phyloP scores from a whole-genome alignment of 2,888 invertebrate genomes.

The Dasypolia templi region DNA sequence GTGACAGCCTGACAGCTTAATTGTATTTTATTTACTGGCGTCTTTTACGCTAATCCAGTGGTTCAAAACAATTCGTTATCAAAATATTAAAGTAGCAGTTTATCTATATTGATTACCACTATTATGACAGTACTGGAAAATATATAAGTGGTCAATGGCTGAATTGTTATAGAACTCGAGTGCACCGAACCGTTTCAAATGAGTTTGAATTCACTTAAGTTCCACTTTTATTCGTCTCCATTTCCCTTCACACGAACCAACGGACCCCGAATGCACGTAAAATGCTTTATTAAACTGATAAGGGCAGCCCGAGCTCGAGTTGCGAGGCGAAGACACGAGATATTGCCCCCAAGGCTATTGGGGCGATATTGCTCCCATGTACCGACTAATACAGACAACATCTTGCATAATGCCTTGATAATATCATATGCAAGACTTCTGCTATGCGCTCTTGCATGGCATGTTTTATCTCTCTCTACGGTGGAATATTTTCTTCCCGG shows the following conservation, averaged over 20 bases:
- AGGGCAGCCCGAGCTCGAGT: background rate
- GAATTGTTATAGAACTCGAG: background rate
- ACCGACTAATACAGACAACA: constrained; percentile 6
- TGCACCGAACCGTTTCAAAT: constrained; percentile 1
- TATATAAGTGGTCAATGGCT: background rate
- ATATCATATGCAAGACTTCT: constrained; percentile 7
- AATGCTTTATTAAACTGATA: constrained; percentile 39
- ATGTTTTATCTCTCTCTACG: background rate
- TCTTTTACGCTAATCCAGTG: background rate
- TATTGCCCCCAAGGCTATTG: constrained; percentile 7
- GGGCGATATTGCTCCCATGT: constrained; percentile 22
- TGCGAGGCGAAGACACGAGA: background rate
- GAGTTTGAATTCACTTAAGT: background rate
- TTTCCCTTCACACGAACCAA: constrained; percentile 7
- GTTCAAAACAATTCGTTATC: background rate
- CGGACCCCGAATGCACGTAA: constrained; percentile 18
- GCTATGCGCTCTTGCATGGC: background rate
- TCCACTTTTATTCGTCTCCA: constrained; percentile 9
- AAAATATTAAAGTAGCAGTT: background rate
- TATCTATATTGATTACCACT: background rate
- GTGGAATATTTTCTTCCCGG: constrained; percentile 5
- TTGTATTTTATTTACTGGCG: background rate
- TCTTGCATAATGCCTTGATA: constrained; percentile 1
- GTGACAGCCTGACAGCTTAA: background rate
- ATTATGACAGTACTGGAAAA: background rate